These are phyloP conservation scores for Ophion slaviceki DNA, from an alignment of 2,888 invertebrate genomes.

Conservation along the genomic window DNA sequence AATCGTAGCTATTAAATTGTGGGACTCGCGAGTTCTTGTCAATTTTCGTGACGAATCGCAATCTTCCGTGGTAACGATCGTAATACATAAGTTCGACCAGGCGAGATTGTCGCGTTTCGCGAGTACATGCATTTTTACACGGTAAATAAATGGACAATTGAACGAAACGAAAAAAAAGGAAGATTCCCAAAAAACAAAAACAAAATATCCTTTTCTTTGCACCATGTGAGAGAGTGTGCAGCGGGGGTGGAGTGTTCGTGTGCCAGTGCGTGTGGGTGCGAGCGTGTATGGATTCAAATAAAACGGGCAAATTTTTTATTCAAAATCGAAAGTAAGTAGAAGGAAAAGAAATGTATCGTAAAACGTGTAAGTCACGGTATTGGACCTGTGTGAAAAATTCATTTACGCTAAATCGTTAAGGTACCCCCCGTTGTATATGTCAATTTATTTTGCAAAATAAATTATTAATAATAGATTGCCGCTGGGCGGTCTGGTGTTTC, in stretches of 20 bases:
- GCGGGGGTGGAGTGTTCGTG: slow-evolving; percentile 4
- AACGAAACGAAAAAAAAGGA: neutral
- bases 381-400: slow-evolving; percentile 72
- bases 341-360: slow-evolving; percentile 69
- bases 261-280: slow-evolving; percentile 14
- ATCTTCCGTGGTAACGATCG: slow-evolving; percentile 47
- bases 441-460: slow-evolving; percentile 83
- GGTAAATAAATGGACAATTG: slow-evolving; percentile 23
- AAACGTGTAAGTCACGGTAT: slow-evolving; percentile 63
- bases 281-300: slow-evolving; percentile 58
- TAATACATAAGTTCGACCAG: slow-evolving; percentile 47
- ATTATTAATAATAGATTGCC: slow-evolving; percentile 69
- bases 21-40: slow-evolving; percentile 64
- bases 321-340: slow-evolving; percentile 72
- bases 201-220: slow-evolving; percentile 12
- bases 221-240: slow-evolving; percentile 4
- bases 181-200: neutral
- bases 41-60: slow-evolving; percentile 63
- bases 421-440: slow-evolving; percentile 80
- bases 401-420: slow-evolving; percentile 76
- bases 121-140: slow-evolving; percentile 56
- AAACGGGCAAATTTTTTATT: slow-evolving; percentile 62
- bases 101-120: slow-evolving; percentile 61
- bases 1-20: slow-evolving; percentile 68
- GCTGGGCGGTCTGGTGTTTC: slow-evolving; percentile 48